A percentile compares a stretch with the other conserved stretches of the same genome.
Conservation (phyloP, 2,888 invertebrate genomes). For the Xanthorhoe spadicearia region DNA sequence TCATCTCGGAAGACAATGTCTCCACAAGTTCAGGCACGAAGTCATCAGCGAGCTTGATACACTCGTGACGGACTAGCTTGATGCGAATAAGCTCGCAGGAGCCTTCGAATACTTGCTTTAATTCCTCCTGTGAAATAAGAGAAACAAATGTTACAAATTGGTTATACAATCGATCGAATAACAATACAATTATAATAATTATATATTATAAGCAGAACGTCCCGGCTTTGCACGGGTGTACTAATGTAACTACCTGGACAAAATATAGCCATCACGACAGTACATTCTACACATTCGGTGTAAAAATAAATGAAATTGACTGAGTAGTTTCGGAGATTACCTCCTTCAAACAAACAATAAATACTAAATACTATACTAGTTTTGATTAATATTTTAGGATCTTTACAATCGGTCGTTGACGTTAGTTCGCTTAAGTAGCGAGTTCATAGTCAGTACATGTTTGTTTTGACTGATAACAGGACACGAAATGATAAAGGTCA, state of each 20-base stretch:
- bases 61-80: slow-evolving; percentile 89
- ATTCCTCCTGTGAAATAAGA: slow-evolving; percentile 87
- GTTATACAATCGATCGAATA: too few relatives aligned
- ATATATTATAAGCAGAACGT: too few relatives aligned
- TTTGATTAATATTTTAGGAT: neutral
- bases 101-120: slow-evolving; percentile 94
- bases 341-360: too few relatives aligned
- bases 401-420: slow-evolving; percentile 56
- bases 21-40: slow-evolving; percentile 95
- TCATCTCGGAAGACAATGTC: slow-evolving; percentile 95
- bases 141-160: too few relatives aligned
- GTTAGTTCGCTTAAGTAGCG: slow-evolving; percentile 29
- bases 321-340: too few relatives aligned
- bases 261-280: too few relatives aligned
- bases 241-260: too few relatives aligned
- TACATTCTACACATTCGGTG: too few relatives aligned
- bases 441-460: slow-evolving; percentile 48
- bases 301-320: too few relatives aligned
- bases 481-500: slow-evolving; percentile 25
- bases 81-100: slow-evolving; percentile 92
- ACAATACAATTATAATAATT: too few relatives aligned
- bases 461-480: slow-evolving; percentile 50
- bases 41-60: slow-evolving; percentile 91
- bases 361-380: too few relatives aligned
- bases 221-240: too few relatives aligned